phyloP scores from a whole-genome alignment of 2,888 invertebrate species.

The Machimus rusticus region DNA sequence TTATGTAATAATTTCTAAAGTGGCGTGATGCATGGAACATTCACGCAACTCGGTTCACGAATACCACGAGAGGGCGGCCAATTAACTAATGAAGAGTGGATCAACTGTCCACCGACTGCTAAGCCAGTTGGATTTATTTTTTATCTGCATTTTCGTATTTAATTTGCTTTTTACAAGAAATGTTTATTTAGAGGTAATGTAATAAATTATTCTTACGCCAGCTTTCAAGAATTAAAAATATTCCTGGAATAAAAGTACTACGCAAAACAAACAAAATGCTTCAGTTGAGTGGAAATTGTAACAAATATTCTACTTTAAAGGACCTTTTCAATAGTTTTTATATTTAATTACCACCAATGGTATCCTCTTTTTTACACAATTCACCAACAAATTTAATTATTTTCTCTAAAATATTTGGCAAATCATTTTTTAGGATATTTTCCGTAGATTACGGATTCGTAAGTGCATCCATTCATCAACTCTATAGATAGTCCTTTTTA shows the following conservation, averaged over 20 bases:
- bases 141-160: background rate
- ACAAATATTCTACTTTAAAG: too few species aligned
- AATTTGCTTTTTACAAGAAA: background rate
- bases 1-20: conserved; percentile 14
- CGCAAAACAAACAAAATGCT: background rate
- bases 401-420: too few species aligned
- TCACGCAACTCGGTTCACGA: background rate
- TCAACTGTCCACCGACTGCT: background rate
- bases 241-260: background rate
- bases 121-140: background rate
- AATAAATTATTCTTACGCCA: background rate
- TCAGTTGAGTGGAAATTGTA: too few species aligned
- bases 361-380: too few species aligned
- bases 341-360: too few species aligned
- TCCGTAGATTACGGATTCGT: too few species aligned
- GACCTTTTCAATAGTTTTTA: too few species aligned
- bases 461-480: too few species aligned
- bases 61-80: background rate
- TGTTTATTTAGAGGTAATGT: background rate
- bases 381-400: too few species aligned
- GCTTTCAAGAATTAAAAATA: background rate
- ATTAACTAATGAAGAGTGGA: conserved; percentile 10
- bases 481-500: too few species aligned
- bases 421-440: too few species aligned
- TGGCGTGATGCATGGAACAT: conserved; percentile 6